Base-by-base conservation (phyloP, 2,113 vertebrate species). In the Strigops habroptila region DNA sequence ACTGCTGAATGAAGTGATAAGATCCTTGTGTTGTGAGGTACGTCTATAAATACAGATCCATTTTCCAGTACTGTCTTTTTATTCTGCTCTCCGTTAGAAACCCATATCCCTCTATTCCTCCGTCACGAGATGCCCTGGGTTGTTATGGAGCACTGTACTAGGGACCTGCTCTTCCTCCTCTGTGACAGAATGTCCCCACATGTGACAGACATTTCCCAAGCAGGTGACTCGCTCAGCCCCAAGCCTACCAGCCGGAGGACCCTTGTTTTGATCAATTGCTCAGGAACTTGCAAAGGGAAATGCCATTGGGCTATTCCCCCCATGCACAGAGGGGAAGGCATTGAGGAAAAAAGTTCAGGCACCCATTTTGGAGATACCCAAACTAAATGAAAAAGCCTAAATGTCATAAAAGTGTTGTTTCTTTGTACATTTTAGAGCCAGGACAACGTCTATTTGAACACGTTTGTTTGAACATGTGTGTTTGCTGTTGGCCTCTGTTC, bases 401-500 rank as follows among this genome's bases (percentile, higher is more conserved):
- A 51, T 43, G 4, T 14, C 18, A 7, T 28, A 25, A 31, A 53
- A 74, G 15, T 24, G 23, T 80, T 39, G 8, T 7, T 22, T 6
- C 1, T 46, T 90, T 53, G 37, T 74, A 39, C 25, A 10, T 52
- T 74, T 88, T 25, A 41, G 24, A 64, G 30, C 9, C 22, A 59
- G 73, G 39, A 43, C 46, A 31, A 52, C 2, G 28, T 53, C 41
- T 44, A 1, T 75, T n/a, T 67, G 65, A 78, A 43, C 10, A 64
- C 3, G 6, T 69, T 43, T 68, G 53, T 1, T 59, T 35, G 57
- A 59, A 35, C 33, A 35, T 0, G 4, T 7, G 3, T 30, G 15
- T 44, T 89, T 81, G 11, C 39, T 67, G 2, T 31, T 59, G 27
- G 12, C 24, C 31, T 67, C 37, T 19, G 6, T 63, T 81, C 49